Evolutionary conservation across 2,888 invertebrate genomes (phyloP), one percentile per base, ranked within the genome.

Genomic region (Mellilla xanthometata): DNA sequence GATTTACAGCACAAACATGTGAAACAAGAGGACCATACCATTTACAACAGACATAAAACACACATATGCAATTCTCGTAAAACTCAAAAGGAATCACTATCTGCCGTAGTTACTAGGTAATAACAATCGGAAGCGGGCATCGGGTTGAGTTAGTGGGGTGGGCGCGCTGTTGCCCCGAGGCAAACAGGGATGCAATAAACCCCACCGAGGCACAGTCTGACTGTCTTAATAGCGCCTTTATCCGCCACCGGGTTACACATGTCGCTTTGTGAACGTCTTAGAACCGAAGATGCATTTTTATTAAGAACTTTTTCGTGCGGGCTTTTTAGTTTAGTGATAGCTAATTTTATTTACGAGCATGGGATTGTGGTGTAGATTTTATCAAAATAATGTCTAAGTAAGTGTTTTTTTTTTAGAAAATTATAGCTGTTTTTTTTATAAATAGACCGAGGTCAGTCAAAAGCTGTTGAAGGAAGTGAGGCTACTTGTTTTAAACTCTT

Each of bases 161-260:
- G 74, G 62, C 65, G 61, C 29, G 15, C 78, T 81, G 80, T 83
- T 82, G 83, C 76, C 71, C 68, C 63, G 64, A 68, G 70, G 77
- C 79, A 84, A 85, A 85, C 81, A 86, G 66, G 78, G 77, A 80
- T 78, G 84, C 83, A 86, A 86, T 85, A 86, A 84, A 81, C 76
- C 73, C 68, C 70, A 61, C 67, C 71, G 70, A 81, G 78, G 68
- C 68, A 55, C 66, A 58, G 68, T 68, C 62, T 66, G 32, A 51
- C 51, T 67, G 68, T 75, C 75, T 72, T 76, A 76, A 74, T 72
- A 72, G 72, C 62, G 62, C 70, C 65, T 72, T 75, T 76, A 74
- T 75, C 72, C 66, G 63, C 65, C 60, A 59, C 56, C 24, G 62
- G 62, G 68, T 62, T 71, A 79, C 74, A 79, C 67, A 72, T 76